These are phyloP conservation scores for Heliothis subflexa DNA, from an alignment of 1,140 invertebrate species.

Conservation along the genomic window DNA sequence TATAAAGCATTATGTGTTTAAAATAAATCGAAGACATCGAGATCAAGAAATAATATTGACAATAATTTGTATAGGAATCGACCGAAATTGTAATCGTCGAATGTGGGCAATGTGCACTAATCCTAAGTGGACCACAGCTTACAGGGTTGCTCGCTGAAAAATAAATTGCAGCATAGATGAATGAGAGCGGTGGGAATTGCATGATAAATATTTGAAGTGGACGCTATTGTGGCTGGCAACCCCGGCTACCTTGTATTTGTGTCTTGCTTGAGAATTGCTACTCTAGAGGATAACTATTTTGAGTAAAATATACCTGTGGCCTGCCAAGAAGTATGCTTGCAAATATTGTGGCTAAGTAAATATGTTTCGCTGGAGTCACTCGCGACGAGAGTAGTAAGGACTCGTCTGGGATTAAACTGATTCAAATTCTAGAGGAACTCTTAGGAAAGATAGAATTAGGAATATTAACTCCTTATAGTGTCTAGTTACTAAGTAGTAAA, in stretches of 20 bases:
- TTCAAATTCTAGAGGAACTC: no score
- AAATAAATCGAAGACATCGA: no score
- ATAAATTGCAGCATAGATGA: conserved; percentile 67
- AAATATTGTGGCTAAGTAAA: conserved; percentile 24
- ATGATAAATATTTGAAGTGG: conserved; percentile 70
- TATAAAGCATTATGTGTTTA: no score
- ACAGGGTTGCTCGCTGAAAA: conserved; percentile 56
- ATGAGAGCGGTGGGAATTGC: conserved; percentile 66
- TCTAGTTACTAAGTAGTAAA: no score
- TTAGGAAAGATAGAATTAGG: no score
- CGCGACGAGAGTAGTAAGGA: no score
- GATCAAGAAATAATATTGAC: no score
- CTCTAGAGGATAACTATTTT: conserved; percentile 29
- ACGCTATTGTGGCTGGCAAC: conserved; percentile 53
- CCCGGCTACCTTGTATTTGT: conserved; percentile 38
- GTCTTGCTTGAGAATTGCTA: conserved; percentile 28
- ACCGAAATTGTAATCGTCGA: not conserved
- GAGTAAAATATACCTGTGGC: conserved; percentile 32
- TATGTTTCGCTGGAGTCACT: not conserved
- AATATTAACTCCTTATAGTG: no score
- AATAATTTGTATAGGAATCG: no score
- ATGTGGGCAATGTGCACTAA: conserved; percentile 35
- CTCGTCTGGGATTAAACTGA: no score
- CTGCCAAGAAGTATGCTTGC: conserved; percentile 9
- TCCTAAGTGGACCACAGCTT: conserved; percentile 44